A percentile compares a stretch with the other conserved stretches of the same genome.
Evolutionary conservation across 2,113 vertebrate species (phyloP).

Genomic region (Lagopus leucura): DNA sequence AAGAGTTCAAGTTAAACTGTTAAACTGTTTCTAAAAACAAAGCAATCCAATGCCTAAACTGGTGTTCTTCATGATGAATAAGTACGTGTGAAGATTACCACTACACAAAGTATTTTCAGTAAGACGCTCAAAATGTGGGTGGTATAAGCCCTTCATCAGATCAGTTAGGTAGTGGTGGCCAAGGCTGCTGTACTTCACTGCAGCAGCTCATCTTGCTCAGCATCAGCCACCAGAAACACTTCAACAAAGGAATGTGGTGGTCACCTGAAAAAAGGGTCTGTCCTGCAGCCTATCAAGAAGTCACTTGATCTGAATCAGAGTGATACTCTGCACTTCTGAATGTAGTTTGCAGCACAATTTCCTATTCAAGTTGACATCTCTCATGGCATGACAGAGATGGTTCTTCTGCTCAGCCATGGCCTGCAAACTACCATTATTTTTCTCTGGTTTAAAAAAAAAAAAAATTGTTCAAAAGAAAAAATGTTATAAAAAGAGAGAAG

Average conservation of each 20-base stretch:
- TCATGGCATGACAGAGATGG: neutral
- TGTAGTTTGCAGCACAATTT: neutral
- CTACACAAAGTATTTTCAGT: neutral
- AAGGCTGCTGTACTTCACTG: neutral
- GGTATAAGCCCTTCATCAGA: neutral
- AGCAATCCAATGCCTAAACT: neutral
- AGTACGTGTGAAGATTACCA: neutral
- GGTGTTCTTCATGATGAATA: neutral
- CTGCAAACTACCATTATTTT: neutral
- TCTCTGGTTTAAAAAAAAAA: neutral
- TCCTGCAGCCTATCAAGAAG: neutral
- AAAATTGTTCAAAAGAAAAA: neutral
- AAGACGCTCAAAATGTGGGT: neutral
- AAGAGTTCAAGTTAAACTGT: neutral
- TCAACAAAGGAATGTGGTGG: neutral
- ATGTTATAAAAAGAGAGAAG: neutral
- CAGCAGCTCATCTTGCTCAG: neutral
- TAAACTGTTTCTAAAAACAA: neutral
- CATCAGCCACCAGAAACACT: neutral
- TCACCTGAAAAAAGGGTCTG: neutral
- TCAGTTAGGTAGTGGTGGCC: neutral
- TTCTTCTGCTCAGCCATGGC: neutral
- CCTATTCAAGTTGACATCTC: neutral
- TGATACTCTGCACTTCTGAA: neutral
- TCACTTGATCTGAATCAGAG: neutral